Evolutionary conservation across 1,140 invertebrate genomes (phyloP), one percentile per base, ranked within the genome.

Genomic region (Leptoteleia sp.): DNA sequence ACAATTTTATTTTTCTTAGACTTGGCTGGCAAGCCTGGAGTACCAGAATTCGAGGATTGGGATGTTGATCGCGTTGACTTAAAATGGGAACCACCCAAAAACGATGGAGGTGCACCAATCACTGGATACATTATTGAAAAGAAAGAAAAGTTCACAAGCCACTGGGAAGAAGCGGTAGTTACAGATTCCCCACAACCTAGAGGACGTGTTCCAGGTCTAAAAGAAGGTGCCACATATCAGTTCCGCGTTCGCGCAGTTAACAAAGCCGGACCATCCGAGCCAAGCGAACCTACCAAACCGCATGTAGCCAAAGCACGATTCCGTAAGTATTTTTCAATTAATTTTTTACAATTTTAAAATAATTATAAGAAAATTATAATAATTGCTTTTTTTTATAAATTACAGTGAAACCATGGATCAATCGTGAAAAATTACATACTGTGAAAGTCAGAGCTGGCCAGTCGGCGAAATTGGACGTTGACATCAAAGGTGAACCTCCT

Each of bases 71-170:
- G 94, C 17, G 97, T 98, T 27, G 95, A 98, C 81, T 90, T 99
- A 9, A 96, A 96, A 86, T 99, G 98, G 98, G 93, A 94, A 54
- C 92, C 95, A 50, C 98, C 98, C 0, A 96, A 95, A 80, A 92
- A 92, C 79, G 96, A 94, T 79, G 97, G 97, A 17, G 98, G 98
- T 33, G 97, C 97, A 8, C 96, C 98, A 27, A 99, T 99, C 82
- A 95, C 94, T 35, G 95, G 96, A 37, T 99, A 99, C 83, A 91
- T 99, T 48, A 95, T 99, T 83, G 98, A 99, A 89, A 98, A 97
- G 91, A 98, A 97, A 86, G 96, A 98, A 82, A 97, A 97, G 86
- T 95, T 95, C 71, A 94, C 94, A 1, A 92, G 93, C 4, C 91
- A 93, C 17, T 99, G 97, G 97, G 95, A 96, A 83, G 95, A 97